Evolutionary conservation across 2,113 vertebrate genomes (phyloP).

Genomic region (Thymallus thymallus): DNA sequence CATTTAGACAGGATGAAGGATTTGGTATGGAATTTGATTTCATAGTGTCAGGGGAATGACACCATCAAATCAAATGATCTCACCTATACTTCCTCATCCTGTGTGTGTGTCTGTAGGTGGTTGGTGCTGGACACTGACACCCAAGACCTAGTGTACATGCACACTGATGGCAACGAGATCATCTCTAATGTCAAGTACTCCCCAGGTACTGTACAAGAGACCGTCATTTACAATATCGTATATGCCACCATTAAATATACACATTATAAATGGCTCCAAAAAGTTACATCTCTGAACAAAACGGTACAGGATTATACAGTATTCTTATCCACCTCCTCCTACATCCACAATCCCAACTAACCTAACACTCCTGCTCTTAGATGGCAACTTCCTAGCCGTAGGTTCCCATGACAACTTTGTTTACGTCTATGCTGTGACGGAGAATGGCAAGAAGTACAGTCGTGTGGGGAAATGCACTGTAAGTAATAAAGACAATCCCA

Average conservation of each 20-base stretch:
- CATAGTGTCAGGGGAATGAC: too few species aligned
- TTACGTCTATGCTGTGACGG: constrained; percentile 84
- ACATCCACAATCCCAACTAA: background rate
- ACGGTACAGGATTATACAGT: background rate
- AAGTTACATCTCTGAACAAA: background rate
- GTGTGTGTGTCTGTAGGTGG: constrained; percentile 71
- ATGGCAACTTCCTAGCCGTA: constrained; percentile 78
- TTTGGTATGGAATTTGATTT: too few species aligned
- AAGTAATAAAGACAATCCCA: constrained; percentile 27
- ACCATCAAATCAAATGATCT: too few species aligned
- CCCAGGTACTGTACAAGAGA: constrained; percentile 70
- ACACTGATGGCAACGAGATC: constrained; percentile 86
- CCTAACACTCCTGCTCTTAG: constrained; percentile 45
- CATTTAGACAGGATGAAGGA: too few species aligned
- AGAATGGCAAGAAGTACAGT: constrained; percentile 78
- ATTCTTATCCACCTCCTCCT: background rate
- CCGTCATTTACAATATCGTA: too few species aligned
- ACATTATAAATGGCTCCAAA: too few species aligned
- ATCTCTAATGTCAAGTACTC: constrained; percentile 87
- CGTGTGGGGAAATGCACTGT: constrained; percentile 80
- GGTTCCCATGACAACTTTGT: constrained; percentile 90
- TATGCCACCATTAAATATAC: too few species aligned
- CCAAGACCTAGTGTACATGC: constrained; percentile 81
- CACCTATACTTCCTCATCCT: too few species aligned
- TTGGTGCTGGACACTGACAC: constrained; percentile 88